phyloP scores from a whole-genome alignment of 2,888 invertebrate species.

The Ichneumoninae sp. region DNA sequence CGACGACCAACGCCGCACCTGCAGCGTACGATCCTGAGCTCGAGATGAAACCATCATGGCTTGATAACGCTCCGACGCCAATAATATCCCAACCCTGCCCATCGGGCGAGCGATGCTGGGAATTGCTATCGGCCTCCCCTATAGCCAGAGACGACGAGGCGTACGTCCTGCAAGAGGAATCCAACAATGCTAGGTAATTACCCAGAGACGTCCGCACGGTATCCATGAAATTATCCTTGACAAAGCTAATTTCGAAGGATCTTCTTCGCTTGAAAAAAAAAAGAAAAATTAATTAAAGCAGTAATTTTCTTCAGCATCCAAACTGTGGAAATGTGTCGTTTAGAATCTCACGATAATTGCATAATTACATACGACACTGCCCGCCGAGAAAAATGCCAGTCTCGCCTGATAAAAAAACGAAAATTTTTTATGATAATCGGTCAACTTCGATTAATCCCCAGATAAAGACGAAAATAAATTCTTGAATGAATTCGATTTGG shows the following conservation, averaged over 20 bases:
- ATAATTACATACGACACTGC: neutral
- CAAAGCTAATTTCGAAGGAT: neutral
- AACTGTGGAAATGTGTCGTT: neutral
- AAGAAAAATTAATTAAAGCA: neutral
- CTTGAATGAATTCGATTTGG: slow-evolving; percentile 2
- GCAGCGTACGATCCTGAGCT: slow-evolving; percentile 56
- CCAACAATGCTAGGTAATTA: slow-evolving; percentile 54
- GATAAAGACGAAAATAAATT: neutral
- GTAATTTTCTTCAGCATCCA: neutral
- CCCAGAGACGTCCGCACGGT: neutral
- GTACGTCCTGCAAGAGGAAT: slow-evolving; percentile 56
- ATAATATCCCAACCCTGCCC: slow-evolving; percentile 72
- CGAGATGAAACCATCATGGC: slow-evolving; percentile 59
- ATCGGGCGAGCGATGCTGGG: slow-evolving; percentile 74
- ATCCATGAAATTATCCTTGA: neutral
- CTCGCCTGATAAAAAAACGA: neutral
- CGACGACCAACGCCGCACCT: slow-evolving; percentile 41
- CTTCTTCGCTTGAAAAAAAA: neutral
- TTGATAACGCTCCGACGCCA: slow-evolving; percentile 61
- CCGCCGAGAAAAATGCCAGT: neutral
- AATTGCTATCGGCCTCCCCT: slow-evolving; percentile 71
- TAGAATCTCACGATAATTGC: neutral
- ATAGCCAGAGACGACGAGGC: slow-evolving; percentile 52
- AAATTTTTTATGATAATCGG: neutral
- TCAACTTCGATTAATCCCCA: neutral